A percentile compares a stretch with the other conserved stretches of the same genome.
phyloP scores from a whole-genome alignment of 2,797 vertebrate species.

The Mus spretus region DNA sequence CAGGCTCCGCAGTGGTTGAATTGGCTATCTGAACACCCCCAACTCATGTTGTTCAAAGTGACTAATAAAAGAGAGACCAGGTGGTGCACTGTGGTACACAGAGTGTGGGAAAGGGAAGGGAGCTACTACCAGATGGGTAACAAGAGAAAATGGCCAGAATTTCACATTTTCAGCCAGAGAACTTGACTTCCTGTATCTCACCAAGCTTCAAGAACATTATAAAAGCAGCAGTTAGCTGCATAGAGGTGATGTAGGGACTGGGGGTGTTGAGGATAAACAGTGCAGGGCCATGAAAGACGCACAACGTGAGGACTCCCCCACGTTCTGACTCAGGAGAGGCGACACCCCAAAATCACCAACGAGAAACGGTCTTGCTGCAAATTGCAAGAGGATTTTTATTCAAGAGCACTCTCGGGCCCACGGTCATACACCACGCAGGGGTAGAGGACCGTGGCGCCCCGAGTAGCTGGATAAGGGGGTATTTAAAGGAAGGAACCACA shows the following conservation, averaged over 20 bases:
- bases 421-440: too few species aligned
- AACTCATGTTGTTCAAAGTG: conserved; percentile 14
- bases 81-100: background rate
- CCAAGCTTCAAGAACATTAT: background rate
- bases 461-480: too few species aligned
- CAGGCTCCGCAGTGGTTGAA: background rate
- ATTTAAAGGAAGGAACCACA: too few species aligned
- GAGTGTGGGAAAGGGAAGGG: background rate
- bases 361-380: too few species aligned
- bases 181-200: background rate
- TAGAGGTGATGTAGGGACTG: background rate
- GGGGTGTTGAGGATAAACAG: background rate
- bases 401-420: too few species aligned
- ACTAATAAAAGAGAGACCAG: conserved; percentile 19
- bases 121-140: conserved; percentile 43
- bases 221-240: background rate
- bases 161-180: background rate
- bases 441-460: too few species aligned
- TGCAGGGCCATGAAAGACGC: too few species aligned
- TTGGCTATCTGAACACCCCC: background rate
- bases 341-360: too few species aligned
- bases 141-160: background rate
- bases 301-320: too few species aligned
- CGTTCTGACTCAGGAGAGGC: too few species aligned
- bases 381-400: too few species aligned